Base-by-base conservation (phyloP, 1,140 invertebrate species). In the Caenorhabditis inopinata region DNA sequence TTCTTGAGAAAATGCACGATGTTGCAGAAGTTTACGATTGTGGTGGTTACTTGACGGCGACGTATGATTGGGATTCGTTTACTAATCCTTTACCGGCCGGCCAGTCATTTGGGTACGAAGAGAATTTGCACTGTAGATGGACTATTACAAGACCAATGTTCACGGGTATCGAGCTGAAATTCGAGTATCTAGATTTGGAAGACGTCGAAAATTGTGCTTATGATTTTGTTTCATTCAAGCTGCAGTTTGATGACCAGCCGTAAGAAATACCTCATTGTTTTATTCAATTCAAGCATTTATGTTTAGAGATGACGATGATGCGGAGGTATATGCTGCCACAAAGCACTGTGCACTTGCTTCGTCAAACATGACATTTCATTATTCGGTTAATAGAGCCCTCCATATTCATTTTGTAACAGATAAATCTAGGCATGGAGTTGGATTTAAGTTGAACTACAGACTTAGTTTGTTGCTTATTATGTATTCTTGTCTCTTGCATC, bases 371-470 rank as follows among this genome's bases (percentile, higher is more conserved):
- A 74, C 53, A 21, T 73, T 84, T 74, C 45, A 75, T 16, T 77
- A 82, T n/a, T 82, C 84, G 46, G 88, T 82, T 23, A 85, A 82
- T 27, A 68, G 25, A 46, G 78, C 49, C 16, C 29, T 85, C 16
- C 81, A 83, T 74, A 78, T 85, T 49, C 88, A 86, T 68, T 88
- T 86, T 47, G 83, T 85, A 9, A 53, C 83, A 14, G 85, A 88
- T 76, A 14, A 79, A 23, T 82, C 81, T 12, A 68, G 87, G 6
- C 62, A 76, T 51, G 87, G 53, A 29, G 38, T 45, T 21, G 85
- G 85, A 21, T 87, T 87, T 35, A 74, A 47, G 46, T 18, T 88
- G 27, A 75, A 84, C 14, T 87, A 87, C 68, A 18, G 68, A 23
- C 38, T 88, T 1, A 49, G 85, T 85, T 32, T 35, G n/a, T n/a